phyloP scores from a whole-genome alignment of 2,888 invertebrate genomes.

The Criorhina ranunculi region DNA sequence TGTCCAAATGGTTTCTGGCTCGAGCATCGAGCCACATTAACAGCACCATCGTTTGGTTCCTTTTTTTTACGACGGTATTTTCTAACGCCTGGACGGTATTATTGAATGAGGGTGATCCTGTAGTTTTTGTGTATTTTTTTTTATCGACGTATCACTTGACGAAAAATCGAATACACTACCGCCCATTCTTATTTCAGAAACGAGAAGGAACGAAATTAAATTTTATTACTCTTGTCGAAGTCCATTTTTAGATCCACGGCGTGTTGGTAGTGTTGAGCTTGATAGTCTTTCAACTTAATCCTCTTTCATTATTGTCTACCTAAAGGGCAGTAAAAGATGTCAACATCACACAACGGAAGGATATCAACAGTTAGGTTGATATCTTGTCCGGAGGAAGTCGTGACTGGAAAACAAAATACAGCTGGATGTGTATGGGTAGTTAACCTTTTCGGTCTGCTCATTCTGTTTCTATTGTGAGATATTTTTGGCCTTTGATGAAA shows the following conservation, averaged over 20 bases:
- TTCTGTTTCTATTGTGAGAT: conserved; percentile 24
- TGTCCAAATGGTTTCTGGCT: conserved; percentile 14
- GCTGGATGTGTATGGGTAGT: conserved; percentile 32
- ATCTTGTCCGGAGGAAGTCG: conserved; percentile 63
- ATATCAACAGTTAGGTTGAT: conserved; percentile 71
- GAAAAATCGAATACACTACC: conserved; percentile 40
- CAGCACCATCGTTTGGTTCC: not conserved
- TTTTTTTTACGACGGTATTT: conserved; percentile 16
- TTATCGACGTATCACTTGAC: conserved; percentile 2
- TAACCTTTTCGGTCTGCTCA: conserved; percentile 34
- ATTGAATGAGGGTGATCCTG: not conserved
- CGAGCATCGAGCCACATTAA: not conserved
- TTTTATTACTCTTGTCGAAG: conserved; percentile 62
- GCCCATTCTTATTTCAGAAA: conserved; percentile 30
- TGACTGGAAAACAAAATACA: conserved; percentile 63
- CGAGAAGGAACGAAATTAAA: conserved; percentile 53
- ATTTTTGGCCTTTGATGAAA: conserved; percentile 23
- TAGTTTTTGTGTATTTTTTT: not conserved
- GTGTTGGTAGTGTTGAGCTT: conserved; percentile 41
- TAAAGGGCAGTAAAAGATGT: conserved; percentile 62
- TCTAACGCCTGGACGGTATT: conserved; percentile 1
- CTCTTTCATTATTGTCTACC: conserved; percentile 69
- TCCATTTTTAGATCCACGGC: conserved; percentile 45
- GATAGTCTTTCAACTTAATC: conserved; percentile 67
- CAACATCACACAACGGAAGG: conserved; percentile 55